Evolutionary conservation across 2,888 invertebrate species (phyloP), one percentile per base, ranked within the genome.

Genomic region (Scaptomyza polygonia): DNA sequence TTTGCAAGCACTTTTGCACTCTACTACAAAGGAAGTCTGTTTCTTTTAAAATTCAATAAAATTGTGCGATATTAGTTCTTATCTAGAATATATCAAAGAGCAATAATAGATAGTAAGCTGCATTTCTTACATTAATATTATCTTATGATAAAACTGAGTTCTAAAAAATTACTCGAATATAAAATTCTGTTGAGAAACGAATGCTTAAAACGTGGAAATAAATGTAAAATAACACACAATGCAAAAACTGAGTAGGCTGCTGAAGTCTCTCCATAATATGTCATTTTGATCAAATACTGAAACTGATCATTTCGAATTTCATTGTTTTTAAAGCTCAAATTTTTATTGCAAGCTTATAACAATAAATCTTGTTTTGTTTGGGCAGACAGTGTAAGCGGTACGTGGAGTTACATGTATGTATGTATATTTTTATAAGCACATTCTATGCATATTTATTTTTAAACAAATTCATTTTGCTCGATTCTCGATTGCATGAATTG

Each of bases 381-480:
- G 56, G 1, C 8, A 3, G 6, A 48, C 47, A 69, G 71, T 72
- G 73, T 67, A 63, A 14, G 7, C 21, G 21, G 27, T 42, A 11
- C 11, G 0, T 11, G 6, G 0, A 39, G 2, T 25, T 27, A 12
- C 21, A 0, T n/a, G 4, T 25, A 25, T 45, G 53, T 18, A 39
- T 51, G 4, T 16, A 27, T 39, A n/a, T 18, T 18, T 21, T 5
- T 18, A 42, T 14, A 18, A 8, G 68, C 44, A 39, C 8, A 16
- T 39, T 16, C 36, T 39, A 39, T 16, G 39, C 39, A 55, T 81
- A 75, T 72, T 85, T 85, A 85, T 85, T 79, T 72, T 66, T 79
- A 75, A 82, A 82, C 82, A 81, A 82, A 79, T 81, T 85, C 79
- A 72, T 72, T 74, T 63, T 53, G 36, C 54, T 72, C 53, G 32